A percentile compares a stretch with the other conserved stretches of the same genome.
phyloP scores from a whole-genome alignment of 2,113 vertebrate species.

The Poicephalus gulielmi region DNA sequence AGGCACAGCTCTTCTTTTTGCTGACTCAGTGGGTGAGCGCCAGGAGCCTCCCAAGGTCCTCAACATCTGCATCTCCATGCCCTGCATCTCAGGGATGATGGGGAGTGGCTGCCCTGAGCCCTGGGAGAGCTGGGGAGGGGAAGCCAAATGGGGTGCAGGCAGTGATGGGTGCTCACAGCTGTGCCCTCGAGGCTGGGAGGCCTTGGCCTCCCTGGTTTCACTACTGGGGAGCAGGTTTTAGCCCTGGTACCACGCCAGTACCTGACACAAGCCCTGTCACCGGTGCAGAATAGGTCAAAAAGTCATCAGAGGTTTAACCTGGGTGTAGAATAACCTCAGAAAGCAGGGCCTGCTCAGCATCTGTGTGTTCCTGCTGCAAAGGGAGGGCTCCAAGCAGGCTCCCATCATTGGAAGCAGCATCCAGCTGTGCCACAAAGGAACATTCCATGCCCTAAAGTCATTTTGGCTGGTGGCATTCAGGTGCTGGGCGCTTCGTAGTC shows the following conservation, averaged over 20 bases:
- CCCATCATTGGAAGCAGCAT: accelerated
- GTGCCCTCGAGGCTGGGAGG: not conserved
- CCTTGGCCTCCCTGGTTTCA: not conserved
- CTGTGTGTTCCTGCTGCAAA: not conserved
- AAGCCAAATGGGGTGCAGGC: not conserved
- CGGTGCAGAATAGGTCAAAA: not conserved
- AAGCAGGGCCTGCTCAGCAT: not conserved
- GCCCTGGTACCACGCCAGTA: accelerated
- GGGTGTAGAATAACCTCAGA: not conserved
- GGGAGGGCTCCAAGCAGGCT: not conserved
- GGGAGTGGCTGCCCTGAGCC: not conserved
- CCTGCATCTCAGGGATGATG: not conserved
- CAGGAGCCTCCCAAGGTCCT: accelerated
- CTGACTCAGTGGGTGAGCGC: not conserved
- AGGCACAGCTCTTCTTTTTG: not conserved
- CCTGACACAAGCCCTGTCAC: not conserved
- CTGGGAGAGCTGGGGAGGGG: not conserved
- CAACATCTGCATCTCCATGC: not conserved
- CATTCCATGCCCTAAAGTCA: accelerated
- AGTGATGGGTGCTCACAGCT: not conserved
- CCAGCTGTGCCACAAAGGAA: not conserved
- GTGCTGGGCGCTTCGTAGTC: not conserved
- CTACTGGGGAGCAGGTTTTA: not conserved
- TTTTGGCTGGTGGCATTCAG: not conserved
- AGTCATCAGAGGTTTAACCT: not conserved